phyloP scores from a whole-genome alignment of 2,113 vertebrate species.

The Calonectris borealis region DNA sequence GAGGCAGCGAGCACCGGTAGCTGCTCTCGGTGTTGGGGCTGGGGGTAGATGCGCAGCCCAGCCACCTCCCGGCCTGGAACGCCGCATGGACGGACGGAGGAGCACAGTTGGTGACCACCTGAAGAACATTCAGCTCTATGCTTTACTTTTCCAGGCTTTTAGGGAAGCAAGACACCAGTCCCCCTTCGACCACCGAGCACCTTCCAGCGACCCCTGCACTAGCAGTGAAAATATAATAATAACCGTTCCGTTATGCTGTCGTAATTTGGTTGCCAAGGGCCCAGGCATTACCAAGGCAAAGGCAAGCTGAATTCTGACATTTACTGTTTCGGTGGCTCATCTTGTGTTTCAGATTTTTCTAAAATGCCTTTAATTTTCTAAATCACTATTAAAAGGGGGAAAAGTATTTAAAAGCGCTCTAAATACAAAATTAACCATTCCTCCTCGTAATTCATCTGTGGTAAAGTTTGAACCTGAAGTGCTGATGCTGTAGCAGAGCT shows the following conservation, averaged over 20 bases:
- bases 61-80: too few species aligned
- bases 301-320: neutral
- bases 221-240: neutral
- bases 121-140: neutral
- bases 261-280: neutral
- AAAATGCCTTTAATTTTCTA: neutral
- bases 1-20: accelerated
- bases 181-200: neutral
- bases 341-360: neutral
- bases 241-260: accelerated
- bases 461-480: neutral
- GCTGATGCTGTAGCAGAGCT: neutral
- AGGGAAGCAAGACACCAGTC: neutral
- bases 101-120: too few species aligned
- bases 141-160: neutral
- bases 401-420: neutral
- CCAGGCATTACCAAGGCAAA: neutral
- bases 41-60: neutral
- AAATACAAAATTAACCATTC: neutral
- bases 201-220: neutral
- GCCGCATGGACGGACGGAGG: accelerated
- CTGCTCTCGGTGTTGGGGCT: neutral
- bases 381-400: neutral
- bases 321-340: neutral
- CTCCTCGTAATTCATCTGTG: accelerated